These are phyloP conservation scores for Drosophila biarmipes DNA, from an alignment of 1,140 invertebrate genomes.

Conservation along the genomic window DNA sequence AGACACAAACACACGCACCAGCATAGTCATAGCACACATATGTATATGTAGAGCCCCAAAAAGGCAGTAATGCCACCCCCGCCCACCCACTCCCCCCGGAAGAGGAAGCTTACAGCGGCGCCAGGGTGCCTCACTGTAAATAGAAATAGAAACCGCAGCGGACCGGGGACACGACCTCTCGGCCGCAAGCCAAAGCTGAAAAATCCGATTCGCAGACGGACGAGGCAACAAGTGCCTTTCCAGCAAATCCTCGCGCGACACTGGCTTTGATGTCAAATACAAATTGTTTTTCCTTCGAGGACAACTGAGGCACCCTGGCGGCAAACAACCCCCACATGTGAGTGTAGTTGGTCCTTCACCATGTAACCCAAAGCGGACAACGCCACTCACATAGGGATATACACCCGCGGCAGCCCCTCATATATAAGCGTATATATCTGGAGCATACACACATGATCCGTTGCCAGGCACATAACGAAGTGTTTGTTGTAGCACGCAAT, in stretches of 20 bases:
- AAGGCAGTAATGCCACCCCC: slow-evolving; percentile 32
- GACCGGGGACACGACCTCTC: too few relatives aligned
- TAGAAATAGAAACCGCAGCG: slow-evolving; percentile 13
- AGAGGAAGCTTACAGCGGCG: slow-evolving; percentile 24
- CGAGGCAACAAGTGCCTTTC: slow-evolving; percentile 36
- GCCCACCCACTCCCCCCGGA: background rate
- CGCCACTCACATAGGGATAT: slow-evolving; percentile 36
- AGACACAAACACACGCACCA: slow-evolving; percentile 18
- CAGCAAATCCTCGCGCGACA: slow-evolving; percentile 14
- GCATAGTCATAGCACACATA: slow-evolving; percentile 43
- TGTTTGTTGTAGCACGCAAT: slow-evolving; percentile 59
- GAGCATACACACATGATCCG: slow-evolving; percentile 36
- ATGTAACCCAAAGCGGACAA: slow-evolving; percentile 45
- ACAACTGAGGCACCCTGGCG: slow-evolving; percentile 34
- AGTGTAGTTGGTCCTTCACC: slow-evolving; percentile 23
- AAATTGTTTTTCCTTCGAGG: background rate
- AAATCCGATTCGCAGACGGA: background rate
- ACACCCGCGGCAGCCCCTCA: slow-evolving; percentile 21
- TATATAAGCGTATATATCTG: slow-evolving; percentile 10
- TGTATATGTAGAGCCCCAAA: slow-evolving; percentile 10
- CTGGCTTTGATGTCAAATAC: background rate
- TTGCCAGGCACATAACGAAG: slow-evolving; percentile 52
- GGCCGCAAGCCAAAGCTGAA: too few relatives aligned
- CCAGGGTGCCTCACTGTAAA: slow-evolving; percentile 48
- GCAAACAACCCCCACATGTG: slow-evolving; percentile 44